These are phyloP conservation scores for Cremastinae sp. DNA, from an alignment of 2,888 invertebrate species.

Conservation along the genomic window DNA sequence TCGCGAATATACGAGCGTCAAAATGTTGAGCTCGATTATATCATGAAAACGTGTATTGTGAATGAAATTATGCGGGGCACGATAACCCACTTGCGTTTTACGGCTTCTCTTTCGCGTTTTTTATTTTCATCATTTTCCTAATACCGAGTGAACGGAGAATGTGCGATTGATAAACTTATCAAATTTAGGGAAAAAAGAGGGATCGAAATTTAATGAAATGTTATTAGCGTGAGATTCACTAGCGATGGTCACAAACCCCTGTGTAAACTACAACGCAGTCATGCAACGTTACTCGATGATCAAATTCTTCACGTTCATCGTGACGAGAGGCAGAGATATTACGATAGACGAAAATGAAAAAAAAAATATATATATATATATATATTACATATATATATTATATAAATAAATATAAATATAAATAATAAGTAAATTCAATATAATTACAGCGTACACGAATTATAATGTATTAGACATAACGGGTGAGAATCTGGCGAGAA, in stretches of 20 bases:
- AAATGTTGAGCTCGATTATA: not conserved
- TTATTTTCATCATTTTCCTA: not conserved
- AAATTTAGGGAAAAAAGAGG: not conserved
- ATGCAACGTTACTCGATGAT: conserved; percentile 45
- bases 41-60: not conserved
- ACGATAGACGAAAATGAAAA: conserved; percentile 42
- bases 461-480: conserved; percentile 64
- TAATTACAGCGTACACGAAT: conserved; percentile 53
- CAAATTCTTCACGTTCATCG: conserved; percentile 47
- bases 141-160: not conserved
- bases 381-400: conserved; percentile 29
- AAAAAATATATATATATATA: conserved; percentile 22
- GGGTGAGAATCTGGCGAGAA: conserved; percentile 58
- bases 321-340: conserved; percentile 55
- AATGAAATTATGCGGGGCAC: not conserved
- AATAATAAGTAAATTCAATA: conserved; percentile 49
- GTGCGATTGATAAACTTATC: conserved; percentile 18
- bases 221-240: conserved; percentile 48
- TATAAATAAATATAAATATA: conserved; percentile 27
- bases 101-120: not conserved
- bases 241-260: conserved; percentile 48
- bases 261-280: conserved; percentile 53
- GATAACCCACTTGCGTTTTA: conserved; percentile 20
- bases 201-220: not conserved
- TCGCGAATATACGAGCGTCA: not conserved